Evolutionary conservation across 1,140 invertebrate genomes (phyloP).

Genomic region (Aphelinus atriplicis): DNA sequence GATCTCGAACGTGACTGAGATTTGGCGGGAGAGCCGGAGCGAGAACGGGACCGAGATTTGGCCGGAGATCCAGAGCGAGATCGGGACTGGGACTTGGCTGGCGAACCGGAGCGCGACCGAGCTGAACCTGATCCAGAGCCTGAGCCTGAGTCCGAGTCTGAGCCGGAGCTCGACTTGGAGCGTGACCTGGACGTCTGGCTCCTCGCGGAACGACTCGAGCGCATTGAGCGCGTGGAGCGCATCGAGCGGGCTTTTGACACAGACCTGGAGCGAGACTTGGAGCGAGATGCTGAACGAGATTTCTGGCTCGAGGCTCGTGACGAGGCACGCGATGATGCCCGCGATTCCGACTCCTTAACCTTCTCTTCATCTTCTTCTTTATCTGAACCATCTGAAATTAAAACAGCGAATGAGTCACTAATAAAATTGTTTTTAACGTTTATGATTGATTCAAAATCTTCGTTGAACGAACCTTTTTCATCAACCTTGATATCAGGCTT

Average conservation of each 20-base stretch:
- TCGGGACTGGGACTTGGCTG: conserved; percentile 50
- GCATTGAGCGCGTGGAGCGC: conserved; percentile 37
- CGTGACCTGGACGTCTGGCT: conserved; percentile 31
- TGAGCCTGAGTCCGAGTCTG: conserved; percentile 50
- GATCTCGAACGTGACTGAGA: conserved; percentile 55
- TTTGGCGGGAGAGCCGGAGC: conserved; percentile 49
- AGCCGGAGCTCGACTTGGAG: conserved; percentile 50
- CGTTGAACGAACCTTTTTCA: conserved; percentile 49
- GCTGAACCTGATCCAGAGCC: conserved; percentile 52
- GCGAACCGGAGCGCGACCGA: conserved; percentile 54
- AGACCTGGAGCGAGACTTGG: conserved; percentile 44
- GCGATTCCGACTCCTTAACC: conserved; percentile 53
- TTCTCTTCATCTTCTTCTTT: conserved; percentile 31
- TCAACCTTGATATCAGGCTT: conserved; percentile 53
- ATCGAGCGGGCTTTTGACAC: conserved; percentile 50
- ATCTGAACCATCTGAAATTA: conserved; percentile 35
- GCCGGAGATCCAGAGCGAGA: conserved; percentile 44
- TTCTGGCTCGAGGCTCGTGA: conserved; percentile 50
- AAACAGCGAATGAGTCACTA: conserved; percentile 17
- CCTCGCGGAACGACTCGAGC: conserved; percentile 30
- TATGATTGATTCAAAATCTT: neutral
- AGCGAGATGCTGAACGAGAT: conserved; percentile 57
- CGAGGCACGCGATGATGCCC: conserved; percentile 49
- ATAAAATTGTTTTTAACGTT: conserved; percentile 2
- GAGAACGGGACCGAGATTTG: conserved; percentile 50